A percentile compares a stretch with the other conserved stretches of the same genome.
phyloP scores from a whole-genome alignment of 2,888 invertebrate species.

The Parnassius glacialis region DNA sequence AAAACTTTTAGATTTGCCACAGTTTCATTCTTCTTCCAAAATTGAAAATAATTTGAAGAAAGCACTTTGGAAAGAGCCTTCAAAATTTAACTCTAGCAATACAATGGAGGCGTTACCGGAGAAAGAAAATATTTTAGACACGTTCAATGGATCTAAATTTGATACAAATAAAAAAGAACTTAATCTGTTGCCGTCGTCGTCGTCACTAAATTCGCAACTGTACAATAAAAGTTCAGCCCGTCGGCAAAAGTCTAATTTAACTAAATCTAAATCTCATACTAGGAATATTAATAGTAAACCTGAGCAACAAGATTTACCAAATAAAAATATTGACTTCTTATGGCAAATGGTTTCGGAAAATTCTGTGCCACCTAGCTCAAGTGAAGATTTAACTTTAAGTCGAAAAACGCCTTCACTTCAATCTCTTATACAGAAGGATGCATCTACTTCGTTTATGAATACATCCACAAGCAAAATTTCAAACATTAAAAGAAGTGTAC shows the following conservation, averaged over 20 bases:
- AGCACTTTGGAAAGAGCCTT: slow-evolving; percentile 75
- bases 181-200: slow-evolving; percentile 38
- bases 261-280: slow-evolving; percentile 45
- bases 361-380: slow-evolving; percentile 49
- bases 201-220: slow-evolving; percentile 37
- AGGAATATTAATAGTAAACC: slow-evolving; percentile 53
- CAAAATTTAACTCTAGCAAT: slow-evolving; percentile 67
- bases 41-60: slow-evolving; percentile 62
- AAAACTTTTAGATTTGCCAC: slow-evolving; percentile 71
- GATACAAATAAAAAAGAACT: slow-evolving; percentile 50
- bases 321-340: slow-evolving; percentile 68
- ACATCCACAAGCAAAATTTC: slow-evolving; percentile 52
- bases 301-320: slow-evolving; percentile 60
- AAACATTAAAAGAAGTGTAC: slow-evolving; percentile 61
- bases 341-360: slow-evolving; percentile 73
- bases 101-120: slow-evolving; percentile 67
- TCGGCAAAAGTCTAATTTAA: slow-evolving; percentile 48
- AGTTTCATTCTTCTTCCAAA: slow-evolving; percentile 54
- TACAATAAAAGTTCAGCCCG: slow-evolving; percentile 51
- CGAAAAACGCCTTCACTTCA: slow-evolving; percentile 69
- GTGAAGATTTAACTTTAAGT: slow-evolving; percentile 59
- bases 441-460: slow-evolving; percentile 42
- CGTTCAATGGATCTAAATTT: slow-evolving; percentile 52
- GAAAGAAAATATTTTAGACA: slow-evolving; percentile 61
- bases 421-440: slow-evolving; percentile 70